Evolutionary conservation across 2,888 invertebrate genomes (phyloP).

Genomic region (Isoperla grammatica): DNA sequence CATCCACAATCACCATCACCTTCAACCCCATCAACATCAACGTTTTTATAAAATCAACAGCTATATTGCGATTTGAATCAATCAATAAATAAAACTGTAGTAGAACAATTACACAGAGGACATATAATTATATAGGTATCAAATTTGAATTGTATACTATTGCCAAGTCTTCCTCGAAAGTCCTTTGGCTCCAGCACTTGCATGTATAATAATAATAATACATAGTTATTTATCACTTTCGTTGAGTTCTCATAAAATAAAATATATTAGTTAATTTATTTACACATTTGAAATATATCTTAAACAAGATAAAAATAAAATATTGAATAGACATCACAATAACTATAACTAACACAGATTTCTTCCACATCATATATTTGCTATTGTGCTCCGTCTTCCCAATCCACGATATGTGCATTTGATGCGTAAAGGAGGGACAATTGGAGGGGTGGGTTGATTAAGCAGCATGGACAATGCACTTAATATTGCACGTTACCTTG

Average conservation of each 20-base stretch:
- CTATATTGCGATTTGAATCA: too few relatives aligned
- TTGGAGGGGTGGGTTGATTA: not conserved
- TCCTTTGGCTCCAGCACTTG: not conserved
- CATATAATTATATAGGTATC: too few relatives aligned
- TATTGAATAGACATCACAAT: not conserved
- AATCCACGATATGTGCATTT: constrained; percentile 2
- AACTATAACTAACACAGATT: not conserved
- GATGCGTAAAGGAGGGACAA: not conserved
- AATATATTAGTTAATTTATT: not conserved
- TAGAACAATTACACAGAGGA: too few relatives aligned
- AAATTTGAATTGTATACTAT: too few relatives aligned
- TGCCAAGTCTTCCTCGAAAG: too few relatives aligned
- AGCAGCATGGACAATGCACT: not conserved
- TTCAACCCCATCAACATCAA: too few relatives aligned
- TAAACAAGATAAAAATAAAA: not conserved
- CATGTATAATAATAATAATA: not conserved
- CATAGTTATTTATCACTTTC: not conserved
- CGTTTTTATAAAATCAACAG: too few relatives aligned
- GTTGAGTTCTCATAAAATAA: constrained; percentile 8
- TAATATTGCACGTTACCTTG: not conserved
- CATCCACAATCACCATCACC: too few relatives aligned
- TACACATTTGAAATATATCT: not conserved
- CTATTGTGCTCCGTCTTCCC: not conserved
- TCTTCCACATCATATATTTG: not conserved
- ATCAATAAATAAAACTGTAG: too few relatives aligned